phyloP scores from a whole-genome alignment of 2,113 vertebrate species.

The Lontra canadensis region DNA sequence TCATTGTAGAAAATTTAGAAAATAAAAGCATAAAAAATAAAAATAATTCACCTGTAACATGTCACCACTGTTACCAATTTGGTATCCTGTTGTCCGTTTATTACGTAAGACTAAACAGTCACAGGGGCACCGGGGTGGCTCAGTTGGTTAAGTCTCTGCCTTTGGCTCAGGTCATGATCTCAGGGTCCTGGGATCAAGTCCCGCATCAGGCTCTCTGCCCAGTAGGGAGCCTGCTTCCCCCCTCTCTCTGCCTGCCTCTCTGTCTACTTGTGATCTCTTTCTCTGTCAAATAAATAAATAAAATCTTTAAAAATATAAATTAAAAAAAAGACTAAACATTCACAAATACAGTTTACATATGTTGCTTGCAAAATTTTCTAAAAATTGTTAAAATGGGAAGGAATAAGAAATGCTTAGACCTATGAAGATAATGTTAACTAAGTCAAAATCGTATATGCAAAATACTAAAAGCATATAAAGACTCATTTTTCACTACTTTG shows the following conservation, averaged over 20 bases:
- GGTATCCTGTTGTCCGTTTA: neutral
- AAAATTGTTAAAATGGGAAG: neutral
- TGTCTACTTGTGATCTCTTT: no score
- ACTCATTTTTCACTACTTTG: neutral
- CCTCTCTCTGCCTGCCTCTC: no score
- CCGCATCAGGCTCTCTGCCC: no score
- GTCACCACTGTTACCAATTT: neutral
- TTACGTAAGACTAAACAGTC: constrained; percentile 28
- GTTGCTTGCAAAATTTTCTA: neutral
- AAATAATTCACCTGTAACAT: constrained; percentile 14
- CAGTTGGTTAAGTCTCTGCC: no score
- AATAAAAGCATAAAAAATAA: constrained; percentile 43
- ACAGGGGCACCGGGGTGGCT: neutral
- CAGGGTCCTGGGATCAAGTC: no score
- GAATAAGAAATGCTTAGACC: neutral
- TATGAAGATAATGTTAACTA: neutral
- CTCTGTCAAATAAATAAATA: no score
- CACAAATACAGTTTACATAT: constrained; percentile 9
- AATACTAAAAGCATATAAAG: neutral
- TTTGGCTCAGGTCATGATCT: no score
- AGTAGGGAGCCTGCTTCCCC: no score
- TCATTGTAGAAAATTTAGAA: constrained; percentile 44
- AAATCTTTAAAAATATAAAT: no score
- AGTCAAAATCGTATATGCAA: neutral
- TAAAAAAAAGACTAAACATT: constrained; percentile 20